Conservation (phyloP, 2,888 invertebrate genomes). For the Stenoptilia bipunctidactyla region DNA sequence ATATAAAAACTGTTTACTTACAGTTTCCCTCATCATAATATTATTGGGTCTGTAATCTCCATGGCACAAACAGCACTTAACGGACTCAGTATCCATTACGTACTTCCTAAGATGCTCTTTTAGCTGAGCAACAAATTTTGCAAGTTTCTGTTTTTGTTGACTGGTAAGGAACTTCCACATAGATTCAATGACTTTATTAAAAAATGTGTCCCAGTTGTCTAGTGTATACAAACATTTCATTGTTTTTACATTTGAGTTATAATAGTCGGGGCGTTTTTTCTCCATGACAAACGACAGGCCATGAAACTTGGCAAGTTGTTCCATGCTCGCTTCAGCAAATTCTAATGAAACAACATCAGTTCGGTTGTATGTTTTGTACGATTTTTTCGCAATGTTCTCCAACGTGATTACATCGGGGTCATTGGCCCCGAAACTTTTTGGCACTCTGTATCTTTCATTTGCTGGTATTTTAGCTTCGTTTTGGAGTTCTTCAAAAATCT, state of each 20-base stretch:
- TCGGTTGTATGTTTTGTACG: slow-evolving; percentile 26
- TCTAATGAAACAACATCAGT: slow-evolving; percentile 27
- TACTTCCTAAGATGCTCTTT: slow-evolving; percentile 20
- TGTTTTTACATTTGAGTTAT: slow-evolving; percentile 22
- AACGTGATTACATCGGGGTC: slow-evolving; percentile 26
- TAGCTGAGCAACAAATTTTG: slow-evolving; percentile 16
- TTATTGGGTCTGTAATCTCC: slow-evolving; percentile 46
- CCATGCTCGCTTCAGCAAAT: slow-evolving; percentile 29
- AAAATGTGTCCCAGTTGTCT: slow-evolving; percentile 1
- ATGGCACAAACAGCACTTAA: slow-evolving; percentile 29
- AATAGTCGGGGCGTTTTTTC: slow-evolving; percentile 25
- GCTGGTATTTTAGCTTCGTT: slow-evolving; percentile 25
- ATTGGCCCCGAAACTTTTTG: slow-evolving; percentile 28
- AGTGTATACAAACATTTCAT: slow-evolving; percentile 18
- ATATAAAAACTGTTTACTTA: too few species aligned
- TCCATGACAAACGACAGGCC: slow-evolving; percentile 30
- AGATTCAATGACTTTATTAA: slow-evolving; percentile 6
- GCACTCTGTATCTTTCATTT: slow-evolving; percentile 26
- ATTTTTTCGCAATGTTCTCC: slow-evolving; percentile 32
- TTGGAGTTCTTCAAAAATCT: slow-evolving; percentile 29
- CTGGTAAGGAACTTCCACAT: slow-evolving; percentile 16
- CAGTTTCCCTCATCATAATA: slow-evolving; percentile 30
- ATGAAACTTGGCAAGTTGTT: slow-evolving; percentile 40
- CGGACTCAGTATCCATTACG: slow-evolving; percentile 14
- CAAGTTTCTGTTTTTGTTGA: slow-evolving; percentile 17